Percentiles rank a stretch among this genome's conserved stretches.
These are phyloP conservation scores for Ispidina picta DNA, from an alignment of 2,797 vertebrate species.

Conservation along the genomic window DNA sequence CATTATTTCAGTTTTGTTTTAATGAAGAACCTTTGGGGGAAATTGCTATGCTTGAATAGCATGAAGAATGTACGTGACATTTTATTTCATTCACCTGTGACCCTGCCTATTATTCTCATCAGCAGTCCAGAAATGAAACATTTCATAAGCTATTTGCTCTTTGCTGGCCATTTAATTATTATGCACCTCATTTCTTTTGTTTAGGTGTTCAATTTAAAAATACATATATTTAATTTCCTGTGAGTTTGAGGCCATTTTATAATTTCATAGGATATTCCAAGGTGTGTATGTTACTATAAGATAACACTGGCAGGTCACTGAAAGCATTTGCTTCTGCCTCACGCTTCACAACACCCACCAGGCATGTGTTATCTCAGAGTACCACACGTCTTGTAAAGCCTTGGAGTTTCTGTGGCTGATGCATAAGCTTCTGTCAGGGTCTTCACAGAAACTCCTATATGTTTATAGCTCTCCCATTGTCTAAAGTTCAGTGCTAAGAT, in stretches of 20 bases:
- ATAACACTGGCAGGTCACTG: constrained; percentile 61
- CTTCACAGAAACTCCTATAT: not conserved
- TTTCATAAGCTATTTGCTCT: constrained; percentile 46
- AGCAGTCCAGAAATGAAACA: constrained; percentile 41
- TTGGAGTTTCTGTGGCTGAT: constrained; percentile 18
- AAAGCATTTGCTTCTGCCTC: constrained; percentile 37
- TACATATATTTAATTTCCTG: not conserved
- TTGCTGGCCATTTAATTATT: constrained; percentile 60
- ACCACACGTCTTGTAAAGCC: constrained; percentile 10
- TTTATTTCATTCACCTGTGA: constrained; percentile 57
- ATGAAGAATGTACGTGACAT: constrained; percentile 23
- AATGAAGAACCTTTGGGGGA: constrained; percentile 8
- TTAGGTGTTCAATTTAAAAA: constrained; percentile 53
- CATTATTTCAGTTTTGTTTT: constrained; percentile 44
- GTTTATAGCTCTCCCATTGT: not conserved
- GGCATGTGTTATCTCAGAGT: constrained; percentile 66
- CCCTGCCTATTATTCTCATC: constrained; percentile 37
- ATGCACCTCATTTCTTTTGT: constrained; percentile 54
- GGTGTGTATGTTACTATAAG: constrained; percentile 58
- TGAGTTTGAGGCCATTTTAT: constrained; percentile 42
- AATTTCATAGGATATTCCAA: constrained; percentile 9
- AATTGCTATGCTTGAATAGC: constrained; percentile 9
- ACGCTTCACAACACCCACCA: not conserved
- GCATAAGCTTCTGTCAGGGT: constrained; percentile 5
- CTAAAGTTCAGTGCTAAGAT: not conserved